Evolutionary conservation across 2,113 vertebrate species (phyloP).

Genomic region (Ovis aries): ARS-UI_Ramb_v3.0 NC_056067.1:55914001-55914500

Average conservation of each 20-base stretch:
- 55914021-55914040: rapidly evolving
- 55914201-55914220: background rate
- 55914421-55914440: background rate
- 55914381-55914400: background rate
- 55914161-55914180: background rate
- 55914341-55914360: background rate
- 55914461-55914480: background rate
- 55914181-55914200: background rate
- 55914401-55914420: no score
- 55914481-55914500: background rate
- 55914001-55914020: background rate
- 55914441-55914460: background rate
- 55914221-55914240: background rate
- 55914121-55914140: rapidly evolving
- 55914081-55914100: background rate
- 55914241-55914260: no score
- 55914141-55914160: background rate
- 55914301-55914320: background rate
- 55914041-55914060: background rate
- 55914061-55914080: background rate
- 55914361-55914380: background rate
- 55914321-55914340: background rate
- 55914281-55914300: background rate
- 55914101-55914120: rapidly evolving
- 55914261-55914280: background rate